Evolutionary conservation across 2,888 invertebrate genomes (phyloP), one percentile per base, ranked within the genome.

Genomic region (Tenthredo notha): DNA sequence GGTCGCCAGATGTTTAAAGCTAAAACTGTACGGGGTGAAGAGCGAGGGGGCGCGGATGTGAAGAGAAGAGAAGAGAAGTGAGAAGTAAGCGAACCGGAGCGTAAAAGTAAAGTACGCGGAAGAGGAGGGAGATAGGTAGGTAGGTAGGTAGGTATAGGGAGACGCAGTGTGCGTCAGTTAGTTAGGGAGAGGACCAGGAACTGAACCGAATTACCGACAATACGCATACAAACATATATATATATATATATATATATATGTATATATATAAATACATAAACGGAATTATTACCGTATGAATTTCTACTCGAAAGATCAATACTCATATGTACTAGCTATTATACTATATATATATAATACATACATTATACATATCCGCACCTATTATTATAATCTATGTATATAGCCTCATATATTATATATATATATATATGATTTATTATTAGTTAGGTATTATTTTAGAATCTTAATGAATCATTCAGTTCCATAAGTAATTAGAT

Each of bases 11-110:
- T 74, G 74, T 43, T 74, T 74, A 40, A 43, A 47, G 74, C 74
- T 43, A 74, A 74, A 25, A 67, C 67, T 67, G 67, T 67, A 0
- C 67, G 29, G 25, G 67, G 67, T 10, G 67, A 18, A 12, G 25
- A 33, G 2, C 29, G 67, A 33, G 67, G 6, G 67, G 6, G 21
- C 88, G 84, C 72, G 4, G 89, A 90, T 25, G 93, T 93, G 43
- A 93, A 93, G 86, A 91, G 92, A 85, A 92, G 92, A 85, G 93
- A 90, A 54, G 90, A 92, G 89, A 93, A 91, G 86, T 4, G 37
- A 93, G 93, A 91, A 92, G 92, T 91, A 88, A 88, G 88, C 85
- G 50, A 5, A 50, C 50, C 18, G 50, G 18, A 50, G 18, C 50
- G 54, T 18, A 54, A 5, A 54, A 54, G 54, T 54, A 54, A 54